These are phyloP conservation scores for Hystrix brachyura DNA, from an alignment of 2,113 vertebrate genomes.

Conservation along the genomic window DNA sequence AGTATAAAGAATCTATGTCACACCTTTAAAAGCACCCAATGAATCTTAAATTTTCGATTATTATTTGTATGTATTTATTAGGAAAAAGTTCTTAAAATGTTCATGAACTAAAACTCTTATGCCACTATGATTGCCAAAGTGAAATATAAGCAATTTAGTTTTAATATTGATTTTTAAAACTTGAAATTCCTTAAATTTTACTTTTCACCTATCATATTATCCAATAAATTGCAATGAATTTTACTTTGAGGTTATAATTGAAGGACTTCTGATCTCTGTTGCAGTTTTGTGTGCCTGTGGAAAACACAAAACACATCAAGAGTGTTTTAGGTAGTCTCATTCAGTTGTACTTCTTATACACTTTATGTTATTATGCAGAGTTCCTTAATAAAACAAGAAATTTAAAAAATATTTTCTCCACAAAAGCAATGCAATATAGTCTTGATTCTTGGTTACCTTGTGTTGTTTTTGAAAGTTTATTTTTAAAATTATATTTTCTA, in stretches of 20 bases:
- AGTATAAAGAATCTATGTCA: neutral
- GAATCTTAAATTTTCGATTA: neutral
- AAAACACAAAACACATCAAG: too few relatives aligned
- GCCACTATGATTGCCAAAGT: neutral
- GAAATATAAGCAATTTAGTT: neutral
- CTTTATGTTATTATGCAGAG: too few relatives aligned
- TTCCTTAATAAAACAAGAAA: too few relatives aligned
- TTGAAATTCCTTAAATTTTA: neutral
- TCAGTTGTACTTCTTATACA: too few relatives aligned
- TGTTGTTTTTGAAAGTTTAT: neutral
- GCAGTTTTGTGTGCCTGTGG: neutral
- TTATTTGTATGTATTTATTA: neutral
- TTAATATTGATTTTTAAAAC: neutral
- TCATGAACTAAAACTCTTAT: neutral
- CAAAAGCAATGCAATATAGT: too few relatives aligned
- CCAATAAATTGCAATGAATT: neutral
- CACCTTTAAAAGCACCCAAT: neutral
- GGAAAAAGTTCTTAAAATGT: neutral
- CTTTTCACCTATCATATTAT: neutral
- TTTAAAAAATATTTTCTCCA: too few relatives aligned
- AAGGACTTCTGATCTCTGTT: neutral
- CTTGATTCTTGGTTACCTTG: neutral
- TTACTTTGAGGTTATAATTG: neutral
- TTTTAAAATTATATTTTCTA: neutral
- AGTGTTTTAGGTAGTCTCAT: too few relatives aligned